Evolutionary conservation across 2,113 vertebrate genomes (phyloP).

Genomic region (Ammospiza caudacuta): DNA sequence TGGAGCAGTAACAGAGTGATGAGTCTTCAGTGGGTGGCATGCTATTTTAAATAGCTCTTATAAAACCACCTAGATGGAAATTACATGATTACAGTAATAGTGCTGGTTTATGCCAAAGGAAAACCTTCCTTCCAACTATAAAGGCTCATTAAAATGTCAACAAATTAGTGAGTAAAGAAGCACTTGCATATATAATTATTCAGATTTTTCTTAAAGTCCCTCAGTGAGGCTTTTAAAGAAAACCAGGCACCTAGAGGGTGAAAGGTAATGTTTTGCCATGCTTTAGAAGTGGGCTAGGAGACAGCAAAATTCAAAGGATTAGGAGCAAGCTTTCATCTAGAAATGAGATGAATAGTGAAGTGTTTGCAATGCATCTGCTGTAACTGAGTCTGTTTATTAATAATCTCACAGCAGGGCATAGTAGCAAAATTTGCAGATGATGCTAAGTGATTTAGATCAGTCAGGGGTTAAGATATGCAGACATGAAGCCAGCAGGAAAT

Average conservation of each 20-base stretch:
- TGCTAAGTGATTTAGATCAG: not conserved
- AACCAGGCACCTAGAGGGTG: not conserved
- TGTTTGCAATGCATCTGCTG: not conserved
- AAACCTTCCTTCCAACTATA: not conserved
- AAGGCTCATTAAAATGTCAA: not conserved
- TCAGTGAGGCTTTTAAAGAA: constrained; percentile 2
- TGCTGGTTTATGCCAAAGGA: not conserved
- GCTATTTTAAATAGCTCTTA: constrained; percentile 39
- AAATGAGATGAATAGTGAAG: not conserved
- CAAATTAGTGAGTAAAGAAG: constrained; percentile 30
- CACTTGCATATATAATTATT: constrained; percentile 4
- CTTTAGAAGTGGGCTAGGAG: not conserved
- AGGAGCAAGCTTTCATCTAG: not conserved
- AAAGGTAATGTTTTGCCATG: not conserved
- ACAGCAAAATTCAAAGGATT: not conserved
- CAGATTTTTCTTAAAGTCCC: not conserved
- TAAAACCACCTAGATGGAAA: constrained; percentile 37
- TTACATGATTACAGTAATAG: not conserved
- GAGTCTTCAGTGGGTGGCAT: not conserved
- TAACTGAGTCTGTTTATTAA: not conserved
- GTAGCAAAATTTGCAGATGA: not conserved
- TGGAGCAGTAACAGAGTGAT: not conserved
- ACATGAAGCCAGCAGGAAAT: not conserved
- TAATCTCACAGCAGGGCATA: not conserved
- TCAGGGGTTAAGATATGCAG: not conserved